These are phyloP conservation scores for Taphrorychus bicolor DNA, from an alignment of 2,888 invertebrate species.

Conservation along the genomic window DNA sequence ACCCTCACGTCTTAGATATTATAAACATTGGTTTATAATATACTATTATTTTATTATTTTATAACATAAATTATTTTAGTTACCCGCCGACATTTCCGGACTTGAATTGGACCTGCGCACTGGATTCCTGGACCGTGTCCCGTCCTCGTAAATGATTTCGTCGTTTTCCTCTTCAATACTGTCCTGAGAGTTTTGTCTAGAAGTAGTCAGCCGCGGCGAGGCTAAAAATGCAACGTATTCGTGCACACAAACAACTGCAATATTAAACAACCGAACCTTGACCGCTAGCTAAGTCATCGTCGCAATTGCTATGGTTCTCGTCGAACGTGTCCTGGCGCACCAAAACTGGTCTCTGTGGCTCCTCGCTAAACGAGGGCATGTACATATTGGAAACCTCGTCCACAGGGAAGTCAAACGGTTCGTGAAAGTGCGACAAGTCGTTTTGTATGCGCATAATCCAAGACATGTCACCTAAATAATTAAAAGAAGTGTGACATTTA, in stretches of 20 bases:
- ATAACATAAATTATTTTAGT: neutral
- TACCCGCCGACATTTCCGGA: slow-evolving; percentile 84
- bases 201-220: slow-evolving; percentile 57
- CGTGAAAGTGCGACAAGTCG: slow-evolving; percentile 67
- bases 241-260: neutral
- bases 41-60: neutral
- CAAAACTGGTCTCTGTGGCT: slow-evolving; percentile 40
- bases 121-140: slow-evolving; percentile 73
- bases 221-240: too few species aligned
- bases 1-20: too few species aligned
- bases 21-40: too few species aligned
- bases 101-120: slow-evolving; percentile 90
- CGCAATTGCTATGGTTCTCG: slow-evolving; percentile 38
- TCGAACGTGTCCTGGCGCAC: slow-evolving; percentile 44
- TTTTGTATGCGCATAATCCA: slow-evolving; percentile 94
- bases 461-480: slow-evolving; percentile 73
- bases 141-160: slow-evolving; percentile 53
- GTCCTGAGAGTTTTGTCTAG: slow-evolving; percentile 64
- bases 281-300: slow-evolving; percentile 28
- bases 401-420: slow-evolving; percentile 67
- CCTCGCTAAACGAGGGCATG: slow-evolving; percentile 62
- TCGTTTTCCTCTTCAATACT: slow-evolving; percentile 62
- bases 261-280: too few species aligned
- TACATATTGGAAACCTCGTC: slow-evolving; percentile 79
- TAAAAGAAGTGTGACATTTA: neutral